These are phyloP conservation scores for Philaenus spumarius DNA, from an alignment of 1,140 invertebrate species.

Conservation along the genomic window DNA sequence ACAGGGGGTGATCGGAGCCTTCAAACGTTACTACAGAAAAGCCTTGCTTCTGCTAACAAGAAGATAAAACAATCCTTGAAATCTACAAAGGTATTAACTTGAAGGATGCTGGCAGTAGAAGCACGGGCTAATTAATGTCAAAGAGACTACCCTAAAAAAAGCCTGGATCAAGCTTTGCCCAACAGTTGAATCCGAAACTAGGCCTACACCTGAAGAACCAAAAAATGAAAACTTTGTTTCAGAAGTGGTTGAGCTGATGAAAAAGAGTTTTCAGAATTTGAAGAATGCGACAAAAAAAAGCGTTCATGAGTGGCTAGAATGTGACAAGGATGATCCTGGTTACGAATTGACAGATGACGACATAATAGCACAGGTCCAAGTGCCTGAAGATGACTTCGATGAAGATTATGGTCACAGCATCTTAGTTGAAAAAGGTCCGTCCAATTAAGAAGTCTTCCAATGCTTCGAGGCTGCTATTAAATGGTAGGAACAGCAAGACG, in stretches of 20 bases:
- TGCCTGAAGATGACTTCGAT: neutral
- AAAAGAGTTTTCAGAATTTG: conserved; percentile 18
- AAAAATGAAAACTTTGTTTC: neutral
- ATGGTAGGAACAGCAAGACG: no score
- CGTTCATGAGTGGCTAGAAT: conserved; percentile 8
- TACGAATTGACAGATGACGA: conserved; percentile 5
- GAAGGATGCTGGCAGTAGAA: conserved; percentile 31
- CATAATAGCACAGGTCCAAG: neutral
- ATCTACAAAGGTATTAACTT: conserved; percentile 25
- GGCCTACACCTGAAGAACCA: conserved; percentile 7
- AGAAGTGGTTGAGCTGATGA: conserved; percentile 12
- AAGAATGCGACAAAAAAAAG: conserved; percentile 16
- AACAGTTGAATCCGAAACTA: neutral
- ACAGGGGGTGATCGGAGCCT: conserved; percentile 32
- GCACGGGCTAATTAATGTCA: conserved; percentile 36
- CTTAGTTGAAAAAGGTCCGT: neutral
- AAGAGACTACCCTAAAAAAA: conserved; percentile 32
- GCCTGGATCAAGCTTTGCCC: conserved; percentile 31
- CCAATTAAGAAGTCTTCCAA: conserved; percentile 1
- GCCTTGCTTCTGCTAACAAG: no score
- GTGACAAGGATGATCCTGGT: conserved; percentile 16
- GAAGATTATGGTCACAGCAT: neutral
- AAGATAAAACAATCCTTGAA: conserved; percentile 7
- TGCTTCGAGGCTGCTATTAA: no score
- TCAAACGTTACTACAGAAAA: conserved; percentile 27